Evolutionary conservation across 2,797 vertebrate species (phyloP).

Genomic region (Phalanger gymnotis): DNA sequence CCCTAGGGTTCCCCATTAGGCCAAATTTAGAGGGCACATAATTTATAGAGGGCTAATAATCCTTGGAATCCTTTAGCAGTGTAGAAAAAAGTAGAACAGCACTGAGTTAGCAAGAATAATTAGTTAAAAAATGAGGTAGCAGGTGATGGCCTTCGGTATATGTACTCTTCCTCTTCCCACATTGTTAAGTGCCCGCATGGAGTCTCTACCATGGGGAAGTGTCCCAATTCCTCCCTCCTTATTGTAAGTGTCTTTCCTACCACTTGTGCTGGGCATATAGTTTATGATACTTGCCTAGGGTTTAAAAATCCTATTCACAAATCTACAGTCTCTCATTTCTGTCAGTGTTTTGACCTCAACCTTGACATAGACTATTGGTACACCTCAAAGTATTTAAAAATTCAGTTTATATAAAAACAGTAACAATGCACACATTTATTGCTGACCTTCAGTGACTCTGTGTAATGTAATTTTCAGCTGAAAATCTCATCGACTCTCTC

Average conservation of each 20-base stretch:
- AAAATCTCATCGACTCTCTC: conserved; percentile 30
- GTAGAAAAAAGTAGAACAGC: not conserved
- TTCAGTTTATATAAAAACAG: not conserved
- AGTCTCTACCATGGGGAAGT: not conserved
- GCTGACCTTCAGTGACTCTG: conserved; percentile 25
- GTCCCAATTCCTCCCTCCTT: not conserved
- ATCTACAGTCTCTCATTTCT: not conserved
- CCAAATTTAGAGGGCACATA: not conserved
- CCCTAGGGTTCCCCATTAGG: not conserved
- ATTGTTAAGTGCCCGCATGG: not conserved
- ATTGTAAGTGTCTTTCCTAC: not conserved
- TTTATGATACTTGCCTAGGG: not conserved
- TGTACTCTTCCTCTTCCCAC: not conserved
- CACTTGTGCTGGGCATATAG: not conserved
- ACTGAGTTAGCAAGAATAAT: not conserved
- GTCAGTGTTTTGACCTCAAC: not conserved
- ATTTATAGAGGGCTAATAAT: not conserved
- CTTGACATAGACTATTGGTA: conserved; percentile 20
- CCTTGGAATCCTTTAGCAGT: not conserved
- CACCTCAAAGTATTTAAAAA: conserved; percentile 40
- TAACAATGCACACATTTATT: not conserved
- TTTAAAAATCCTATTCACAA: not conserved
- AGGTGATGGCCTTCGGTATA: not conserved
- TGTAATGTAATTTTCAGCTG: conserved; percentile 37
- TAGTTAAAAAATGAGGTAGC: not conserved